A percentile compares a stretch with the other conserved stretches of the same genome.
Evolutionary conservation across 1,140 invertebrate genomes (phyloP).

Genomic region (Cydia strobilella): DNA sequence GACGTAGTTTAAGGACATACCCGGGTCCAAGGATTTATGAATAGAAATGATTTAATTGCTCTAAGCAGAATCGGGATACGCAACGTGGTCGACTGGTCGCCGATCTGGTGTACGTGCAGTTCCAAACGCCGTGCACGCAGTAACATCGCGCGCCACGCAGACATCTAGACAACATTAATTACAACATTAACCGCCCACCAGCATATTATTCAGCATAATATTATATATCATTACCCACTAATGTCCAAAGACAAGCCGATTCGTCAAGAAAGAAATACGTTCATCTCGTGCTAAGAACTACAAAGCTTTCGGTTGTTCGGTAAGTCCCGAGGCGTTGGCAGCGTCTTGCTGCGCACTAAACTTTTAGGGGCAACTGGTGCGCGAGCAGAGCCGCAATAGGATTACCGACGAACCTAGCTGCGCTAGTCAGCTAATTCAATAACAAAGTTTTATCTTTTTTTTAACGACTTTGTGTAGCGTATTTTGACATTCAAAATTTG

Average conservation of each 20-base stretch:
- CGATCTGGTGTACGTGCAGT: too few species aligned
- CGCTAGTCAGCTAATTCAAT: slow-evolving; percentile 62
- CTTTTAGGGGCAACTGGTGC: slow-evolving; percentile 64
- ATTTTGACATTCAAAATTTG: slow-evolving; percentile 29
- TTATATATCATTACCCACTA: not conserved
- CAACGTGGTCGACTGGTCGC: too few species aligned
- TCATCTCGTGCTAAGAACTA: slow-evolving; percentile 26
- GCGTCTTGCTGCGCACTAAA: slow-evolving; percentile 56
- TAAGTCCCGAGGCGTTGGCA: slow-evolving; percentile 53
- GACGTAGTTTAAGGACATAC: too few species aligned
- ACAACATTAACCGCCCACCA: too few species aligned
- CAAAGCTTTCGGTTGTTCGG: slow-evolving; percentile 34
- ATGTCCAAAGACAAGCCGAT: slow-evolving; percentile 22
- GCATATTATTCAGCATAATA: too few species aligned
- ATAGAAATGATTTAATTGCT: not conserved
- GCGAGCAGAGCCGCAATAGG: slow-evolving; percentile 68
- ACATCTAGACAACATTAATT: too few species aligned
- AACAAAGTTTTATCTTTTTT: slow-evolving; percentile 52
- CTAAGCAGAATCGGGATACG: too few species aligned
- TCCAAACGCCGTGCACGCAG: too few species aligned
- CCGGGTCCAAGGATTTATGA: too few species aligned
- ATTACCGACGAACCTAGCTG: slow-evolving; percentile 65
- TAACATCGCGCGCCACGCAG: too few species aligned
- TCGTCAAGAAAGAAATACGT: slow-evolving; percentile 22
- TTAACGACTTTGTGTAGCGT: slow-evolving; percentile 43